phyloP scores from a whole-genome alignment of 2,797 vertebrate species.

The Schizopygopsis pylzovi region DNA sequence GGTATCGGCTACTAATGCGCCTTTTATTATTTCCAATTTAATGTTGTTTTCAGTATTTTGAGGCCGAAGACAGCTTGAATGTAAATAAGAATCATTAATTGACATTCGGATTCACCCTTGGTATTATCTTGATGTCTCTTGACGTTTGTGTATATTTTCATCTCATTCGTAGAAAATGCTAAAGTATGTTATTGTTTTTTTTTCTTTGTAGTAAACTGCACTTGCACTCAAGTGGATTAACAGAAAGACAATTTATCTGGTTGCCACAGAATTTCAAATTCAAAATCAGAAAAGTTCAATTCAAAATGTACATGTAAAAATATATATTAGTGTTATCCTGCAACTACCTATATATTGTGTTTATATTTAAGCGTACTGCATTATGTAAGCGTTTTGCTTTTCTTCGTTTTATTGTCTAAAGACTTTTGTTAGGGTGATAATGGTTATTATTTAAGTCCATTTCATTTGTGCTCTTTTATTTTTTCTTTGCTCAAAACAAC shows the following conservation, averaged over 20 bases:
- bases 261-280: constrained; percentile 12
- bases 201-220: constrained; percentile 32
- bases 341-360: constrained; percentile 47
- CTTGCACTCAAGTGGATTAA: constrained; percentile 46
- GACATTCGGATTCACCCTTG: constrained; percentile 43
- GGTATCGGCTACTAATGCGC: neutral
- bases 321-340: constrained; percentile 34
- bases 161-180: constrained; percentile 29
- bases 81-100: constrained; percentile 67
- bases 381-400: neutral
- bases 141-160: constrained; percentile 35
- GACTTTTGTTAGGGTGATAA: neutral
- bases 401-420: neutral
- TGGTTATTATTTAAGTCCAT: constrained; percentile 30
- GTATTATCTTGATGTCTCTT: constrained; percentile 34
- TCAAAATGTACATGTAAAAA: constrained; percentile 33
- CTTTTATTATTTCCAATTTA: constrained; percentile 32
- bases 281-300: neutral
- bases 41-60: constrained; percentile 64
- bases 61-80: constrained; percentile 81
- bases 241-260: constrained; percentile 25
- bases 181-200: constrained; percentile 2
- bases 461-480: neutral
- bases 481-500: constrained; percentile 18
- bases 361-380: constrained; percentile 43